Percentiles rank a stretch among this genome's conserved stretches.
These are phyloP conservation scores for Ormyrus nitidulus DNA, from an alignment of 2,888 invertebrate genomes.

Conservation along the genomic window DNA sequence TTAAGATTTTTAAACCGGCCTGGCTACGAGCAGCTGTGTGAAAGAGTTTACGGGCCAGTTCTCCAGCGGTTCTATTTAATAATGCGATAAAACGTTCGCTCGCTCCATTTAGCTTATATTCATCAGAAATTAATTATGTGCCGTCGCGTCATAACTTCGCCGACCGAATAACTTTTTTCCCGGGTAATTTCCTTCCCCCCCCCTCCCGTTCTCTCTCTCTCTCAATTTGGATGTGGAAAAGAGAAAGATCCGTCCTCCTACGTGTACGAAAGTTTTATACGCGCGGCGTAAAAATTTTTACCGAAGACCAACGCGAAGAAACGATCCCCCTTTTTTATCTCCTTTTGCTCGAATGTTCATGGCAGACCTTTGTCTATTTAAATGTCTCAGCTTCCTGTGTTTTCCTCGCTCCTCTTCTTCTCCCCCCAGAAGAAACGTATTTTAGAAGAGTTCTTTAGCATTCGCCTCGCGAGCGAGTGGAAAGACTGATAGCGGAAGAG, in stretches of 20 bases:
- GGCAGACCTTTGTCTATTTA: slow-evolving; percentile 51
- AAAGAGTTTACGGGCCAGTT: too few relatives aligned
- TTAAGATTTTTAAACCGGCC: not conserved
- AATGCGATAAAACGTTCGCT: too few relatives aligned
- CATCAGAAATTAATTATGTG: slow-evolving; percentile 28
- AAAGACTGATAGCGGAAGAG: slow-evolving; percentile 50
- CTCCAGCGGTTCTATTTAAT: too few relatives aligned
- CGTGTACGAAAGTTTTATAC: slow-evolving; percentile 58
- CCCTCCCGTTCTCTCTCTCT: not conserved
- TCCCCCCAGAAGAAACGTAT: slow-evolving; percentile 27
- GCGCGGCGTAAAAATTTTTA: slow-evolving; percentile 59
- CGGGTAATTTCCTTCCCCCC: not conserved
- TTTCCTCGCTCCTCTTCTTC: not conserved
- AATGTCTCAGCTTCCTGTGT: slow-evolving; percentile 22
- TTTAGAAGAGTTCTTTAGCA: slow-evolving; percentile 45
- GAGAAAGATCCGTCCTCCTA: slow-evolving; percentile 53
- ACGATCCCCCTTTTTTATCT: slow-evolving; percentile 37
- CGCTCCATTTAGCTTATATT: not conserved
- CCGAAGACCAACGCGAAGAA: slow-evolving; percentile 45
- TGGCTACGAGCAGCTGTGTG: too few relatives aligned
- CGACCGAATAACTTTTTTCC: slow-evolving; percentile 2
- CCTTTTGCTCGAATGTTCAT: slow-evolving; percentile 46
- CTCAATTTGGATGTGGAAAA: slow-evolving; percentile 7
- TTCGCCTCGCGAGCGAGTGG: slow-evolving; percentile 41
- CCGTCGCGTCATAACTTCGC: slow-evolving; percentile 31